A percentile compares a stretch with the other conserved stretches of the same genome.
Conservation (phyloP, 2,797 vertebrate species). For the Sebastolobus altivelis region DNA sequence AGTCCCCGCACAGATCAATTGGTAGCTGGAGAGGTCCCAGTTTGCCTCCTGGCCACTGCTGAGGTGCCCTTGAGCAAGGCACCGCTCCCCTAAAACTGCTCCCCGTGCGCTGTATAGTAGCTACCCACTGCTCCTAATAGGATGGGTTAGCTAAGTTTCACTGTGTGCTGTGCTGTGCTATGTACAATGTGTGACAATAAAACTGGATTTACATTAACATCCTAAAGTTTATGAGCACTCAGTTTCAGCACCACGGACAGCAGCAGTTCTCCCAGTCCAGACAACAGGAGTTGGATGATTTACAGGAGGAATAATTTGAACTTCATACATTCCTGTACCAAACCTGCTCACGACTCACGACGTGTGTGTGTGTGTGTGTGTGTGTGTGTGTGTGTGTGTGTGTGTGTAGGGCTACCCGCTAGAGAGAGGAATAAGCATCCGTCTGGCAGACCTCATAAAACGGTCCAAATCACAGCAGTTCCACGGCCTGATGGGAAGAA, state of each 20-base stretch:
- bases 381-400: slow-evolving; percentile 48
- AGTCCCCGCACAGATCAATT: too few relatives aligned
- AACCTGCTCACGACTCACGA: not conserved
- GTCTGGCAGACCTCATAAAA: slow-evolving; percentile 82
- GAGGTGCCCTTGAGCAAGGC: too few relatives aligned
- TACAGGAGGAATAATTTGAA: not conserved
- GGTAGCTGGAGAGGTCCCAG: too few relatives aligned
- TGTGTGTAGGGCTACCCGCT: slow-evolving; percentile 68
- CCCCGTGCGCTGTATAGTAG: too few relatives aligned
- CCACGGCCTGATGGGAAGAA: slow-evolving; percentile 88
- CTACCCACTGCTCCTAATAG: too few relatives aligned
- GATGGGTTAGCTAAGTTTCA: too few relatives aligned
- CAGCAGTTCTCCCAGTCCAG: not conserved
- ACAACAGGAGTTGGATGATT: not conserved
- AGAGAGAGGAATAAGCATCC: slow-evolving; percentile 68
- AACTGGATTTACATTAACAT: too few relatives aligned
- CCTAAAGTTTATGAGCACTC: not conserved
- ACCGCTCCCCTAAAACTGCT: too few relatives aligned
- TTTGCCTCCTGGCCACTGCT: too few relatives aligned
- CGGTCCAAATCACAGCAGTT: slow-evolving; percentile 85
- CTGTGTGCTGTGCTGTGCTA: too few relatives aligned
- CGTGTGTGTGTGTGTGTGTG: slow-evolving; percentile 18
- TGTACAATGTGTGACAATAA: too few relatives aligned
- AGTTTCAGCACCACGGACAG: slow-evolving; percentile 4
- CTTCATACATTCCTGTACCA: not conserved